These are phyloP conservation scores for Thryonomys swinderianus DNA, from an alignment of 2,113 vertebrate genomes.

Conservation along the genomic window DNA sequence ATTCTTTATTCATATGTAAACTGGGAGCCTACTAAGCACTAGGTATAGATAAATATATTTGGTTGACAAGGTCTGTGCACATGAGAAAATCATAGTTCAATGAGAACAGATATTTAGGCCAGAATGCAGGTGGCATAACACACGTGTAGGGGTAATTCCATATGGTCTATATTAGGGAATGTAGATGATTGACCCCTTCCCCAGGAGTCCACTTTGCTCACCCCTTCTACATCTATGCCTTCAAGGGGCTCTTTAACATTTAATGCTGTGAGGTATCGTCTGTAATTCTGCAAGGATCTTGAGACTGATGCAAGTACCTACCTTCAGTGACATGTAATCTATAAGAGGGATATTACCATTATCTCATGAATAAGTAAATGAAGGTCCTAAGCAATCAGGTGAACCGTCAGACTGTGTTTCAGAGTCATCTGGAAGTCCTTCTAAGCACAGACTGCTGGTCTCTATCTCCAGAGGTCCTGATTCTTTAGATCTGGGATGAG, in stretches of 20 bases:
- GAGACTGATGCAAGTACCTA: not conserved
- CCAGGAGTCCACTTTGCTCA: not conserved
- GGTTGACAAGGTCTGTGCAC: not conserved
- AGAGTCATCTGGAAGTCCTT: not conserved
- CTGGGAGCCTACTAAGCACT: not conserved
- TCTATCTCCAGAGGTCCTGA: not conserved
- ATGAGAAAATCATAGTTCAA: not conserved
- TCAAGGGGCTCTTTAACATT: not conserved
- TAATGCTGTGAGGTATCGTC: not conserved
- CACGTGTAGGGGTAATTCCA: not conserved
- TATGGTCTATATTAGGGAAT: not conserved
- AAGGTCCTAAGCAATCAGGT: not conserved
- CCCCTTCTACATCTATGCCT: not conserved
- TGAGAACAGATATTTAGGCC: not conserved
- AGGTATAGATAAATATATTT: not conserved
- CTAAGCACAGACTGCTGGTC: not conserved
- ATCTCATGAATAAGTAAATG: not conserved
- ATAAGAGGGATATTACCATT: not conserved
- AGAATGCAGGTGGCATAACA: not conserved
- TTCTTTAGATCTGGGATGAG: not conserved
- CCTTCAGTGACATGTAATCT: not conserved
- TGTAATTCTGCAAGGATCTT: not conserved
- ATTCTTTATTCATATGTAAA: constrained; percentile 20
- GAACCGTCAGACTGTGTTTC: not conserved
- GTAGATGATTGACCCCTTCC: not conserved